Evolutionary conservation across 2,888 invertebrate species (phyloP).

Genomic region (Cerceris ruficornis): DNA sequence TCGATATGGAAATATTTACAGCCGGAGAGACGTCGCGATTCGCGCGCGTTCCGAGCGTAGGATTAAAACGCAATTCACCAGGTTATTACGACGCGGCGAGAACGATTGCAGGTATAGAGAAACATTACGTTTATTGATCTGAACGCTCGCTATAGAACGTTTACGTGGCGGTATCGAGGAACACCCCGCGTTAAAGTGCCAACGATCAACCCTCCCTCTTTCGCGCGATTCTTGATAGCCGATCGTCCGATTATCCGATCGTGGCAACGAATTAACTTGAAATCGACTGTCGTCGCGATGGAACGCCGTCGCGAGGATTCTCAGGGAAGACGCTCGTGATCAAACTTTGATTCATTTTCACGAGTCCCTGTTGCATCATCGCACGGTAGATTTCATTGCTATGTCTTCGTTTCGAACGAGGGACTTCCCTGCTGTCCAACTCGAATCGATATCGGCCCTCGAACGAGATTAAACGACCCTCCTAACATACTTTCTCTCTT

Average conservation of each 20-base stretch:
- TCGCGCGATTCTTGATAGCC: background rate
- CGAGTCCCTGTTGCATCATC: conserved; percentile 34
- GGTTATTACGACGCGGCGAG: background rate
- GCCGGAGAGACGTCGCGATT: too few species aligned
- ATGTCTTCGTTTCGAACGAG: conserved; percentile 44
- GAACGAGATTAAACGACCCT: conserved; percentile 38
- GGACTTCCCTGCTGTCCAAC: conserved; percentile 43
- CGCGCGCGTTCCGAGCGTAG: too few species aligned
- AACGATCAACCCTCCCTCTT: background rate
- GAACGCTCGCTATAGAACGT: background rate
- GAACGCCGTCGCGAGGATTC: background rate
- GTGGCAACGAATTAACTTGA: background rate
- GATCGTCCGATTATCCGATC: background rate
- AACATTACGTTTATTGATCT: conserved; percentile 41
- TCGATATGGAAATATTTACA: background rate
- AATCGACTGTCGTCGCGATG: background rate
- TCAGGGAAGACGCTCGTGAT: background rate
- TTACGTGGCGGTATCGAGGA: conserved; percentile 1
- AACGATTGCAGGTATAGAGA: conserved; percentile 6
- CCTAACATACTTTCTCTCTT: conserved; percentile 11
- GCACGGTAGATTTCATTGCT: conserved; percentile 29
- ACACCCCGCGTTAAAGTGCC: background rate
- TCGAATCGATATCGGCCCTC: conserved; percentile 44
- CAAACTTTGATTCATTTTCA: background rate
- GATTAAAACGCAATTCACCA: background rate